Evolutionary conservation across 1,140 invertebrate genomes (phyloP).

Genomic region (Procambarus virginalis): DNA sequence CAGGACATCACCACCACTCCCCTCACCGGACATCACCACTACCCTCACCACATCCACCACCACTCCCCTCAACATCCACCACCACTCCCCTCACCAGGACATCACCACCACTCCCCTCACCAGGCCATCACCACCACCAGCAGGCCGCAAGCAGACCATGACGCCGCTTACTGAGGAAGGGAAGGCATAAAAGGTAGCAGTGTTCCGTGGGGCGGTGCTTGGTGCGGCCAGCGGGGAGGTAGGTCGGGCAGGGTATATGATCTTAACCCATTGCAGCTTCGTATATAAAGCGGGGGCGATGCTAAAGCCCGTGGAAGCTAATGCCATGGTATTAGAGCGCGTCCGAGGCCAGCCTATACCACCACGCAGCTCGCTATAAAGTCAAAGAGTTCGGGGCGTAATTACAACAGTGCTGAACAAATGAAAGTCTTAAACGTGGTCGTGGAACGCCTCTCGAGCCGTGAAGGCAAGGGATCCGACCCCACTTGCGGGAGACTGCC

Average conservation of each 20-base stretch:
- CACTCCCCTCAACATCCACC: too few relatives aligned
- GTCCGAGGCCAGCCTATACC: background rate
- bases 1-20: too few relatives aligned
- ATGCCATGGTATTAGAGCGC: slow-evolving; percentile 24
- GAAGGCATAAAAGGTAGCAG: background rate
- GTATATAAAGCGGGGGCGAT: slow-evolving; percentile 15
- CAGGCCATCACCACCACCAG: too few relatives aligned
- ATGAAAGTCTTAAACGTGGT: slow-evolving; percentile 19
- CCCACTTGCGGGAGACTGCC: background rate
- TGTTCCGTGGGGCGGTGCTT: too few relatives aligned
- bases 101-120: too few relatives aligned
- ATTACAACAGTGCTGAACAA: slow-evolving; percentile 34
- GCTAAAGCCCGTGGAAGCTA: slow-evolving; percentile 2
- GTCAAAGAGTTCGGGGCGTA: slow-evolving; percentile 1
- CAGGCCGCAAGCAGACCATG: background rate
- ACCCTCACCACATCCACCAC: too few relatives aligned
- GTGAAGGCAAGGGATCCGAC: background rate
- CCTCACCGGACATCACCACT: too few relatives aligned
- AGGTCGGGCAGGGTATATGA: slow-evolving; percentile 7
- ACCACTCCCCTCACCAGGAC: too few relatives aligned
- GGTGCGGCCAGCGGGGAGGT: background rate
- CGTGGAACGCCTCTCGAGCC: background rate
- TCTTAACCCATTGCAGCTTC: slow-evolving; percentile 29
- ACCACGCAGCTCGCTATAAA: slow-evolving; percentile 1
- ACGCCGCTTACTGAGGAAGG: background rate